Evolutionary conservation across 2,888 invertebrate species (phyloP).

Genomic region (Amiota minor): DNA sequence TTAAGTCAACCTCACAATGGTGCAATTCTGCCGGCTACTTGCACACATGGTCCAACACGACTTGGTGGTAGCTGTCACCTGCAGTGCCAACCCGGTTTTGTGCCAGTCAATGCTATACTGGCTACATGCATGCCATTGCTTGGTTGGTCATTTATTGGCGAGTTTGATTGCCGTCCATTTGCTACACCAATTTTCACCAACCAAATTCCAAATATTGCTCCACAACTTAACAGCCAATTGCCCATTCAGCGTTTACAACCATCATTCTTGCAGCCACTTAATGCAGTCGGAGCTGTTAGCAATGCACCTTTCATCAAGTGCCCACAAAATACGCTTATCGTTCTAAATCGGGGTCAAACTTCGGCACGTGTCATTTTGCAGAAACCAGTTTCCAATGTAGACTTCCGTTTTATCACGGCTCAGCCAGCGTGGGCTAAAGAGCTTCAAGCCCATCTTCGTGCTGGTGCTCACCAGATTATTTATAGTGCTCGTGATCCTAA

Average conservation of each 20-base stretch:
- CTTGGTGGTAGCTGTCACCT: slow-evolving; percentile 75
- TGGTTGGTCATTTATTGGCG: slow-evolving; percentile 69
- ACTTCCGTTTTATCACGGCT: slow-evolving; percentile 78
- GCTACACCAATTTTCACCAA: slow-evolving; percentile 19
- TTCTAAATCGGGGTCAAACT: slow-evolving; percentile 73
- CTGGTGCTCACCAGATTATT: slow-evolving; percentile 77
- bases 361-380: slow-evolving; percentile 74
- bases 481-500: slow-evolving; percentile 78
- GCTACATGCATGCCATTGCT: slow-evolving; percentile 68
- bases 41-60: slow-evolving; percentile 73
- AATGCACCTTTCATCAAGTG: slow-evolving; percentile 77
- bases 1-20: slow-evolving; percentile 75
- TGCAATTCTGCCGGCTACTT: slow-evolving; percentile 75
- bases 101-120: slow-evolving; percentile 63
- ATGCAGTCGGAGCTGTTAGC: not conserved
- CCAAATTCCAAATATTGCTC: not conserved
- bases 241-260: slow-evolving; percentile 24
- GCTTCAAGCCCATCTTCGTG: slow-evolving; percentile 76
- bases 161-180: slow-evolving; percentile 64
- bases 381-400: slow-evolving; percentile 78
- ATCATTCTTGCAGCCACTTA: too few species aligned
- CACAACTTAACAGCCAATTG: slow-evolving; percentile 20
- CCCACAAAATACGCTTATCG: slow-evolving; percentile 77
- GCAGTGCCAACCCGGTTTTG: slow-evolving; percentile 75
- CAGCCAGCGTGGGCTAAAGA: slow-evolving; percentile 79